Conservation (phyloP, 2,797 vertebrate genomes). For the Mareca penelope region DNA sequence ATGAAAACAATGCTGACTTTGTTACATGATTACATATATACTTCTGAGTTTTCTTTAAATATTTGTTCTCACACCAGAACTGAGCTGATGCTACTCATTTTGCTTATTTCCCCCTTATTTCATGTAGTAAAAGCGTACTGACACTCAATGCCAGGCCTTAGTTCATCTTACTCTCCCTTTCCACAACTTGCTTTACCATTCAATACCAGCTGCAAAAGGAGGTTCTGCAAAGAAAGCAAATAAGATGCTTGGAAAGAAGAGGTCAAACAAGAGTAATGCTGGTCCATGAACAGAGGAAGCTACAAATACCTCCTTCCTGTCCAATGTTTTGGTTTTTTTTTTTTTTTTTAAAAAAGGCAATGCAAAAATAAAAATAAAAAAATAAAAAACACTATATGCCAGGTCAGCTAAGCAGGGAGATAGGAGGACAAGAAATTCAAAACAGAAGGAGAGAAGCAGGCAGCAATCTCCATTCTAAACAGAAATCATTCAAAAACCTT, state of each 20-base stretch:
- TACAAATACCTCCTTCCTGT: neutral
- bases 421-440: neutral
- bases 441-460: neutral
- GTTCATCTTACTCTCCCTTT: neutral
- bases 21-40: neutral
- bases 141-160: neutral
- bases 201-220: neutral
- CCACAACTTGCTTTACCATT: neutral
- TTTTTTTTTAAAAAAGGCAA: too few species aligned
- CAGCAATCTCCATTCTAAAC: neutral
- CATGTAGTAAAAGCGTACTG: neutral
- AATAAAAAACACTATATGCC: neutral
- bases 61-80: neutral
- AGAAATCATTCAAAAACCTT: neutral
- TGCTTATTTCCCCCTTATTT: neutral
- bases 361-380: too few species aligned
- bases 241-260: neutral
- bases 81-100: neutral
- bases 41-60: neutral
- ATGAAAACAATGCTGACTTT: neutral
- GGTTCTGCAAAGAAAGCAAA: neutral
- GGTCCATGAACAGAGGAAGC: neutral
- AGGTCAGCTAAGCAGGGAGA: neutral
- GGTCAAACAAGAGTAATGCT: neutral
- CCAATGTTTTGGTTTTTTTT: neutral